Base-by-base conservation (phyloP, 2,113 vertebrate genomes). In the Coreoperca whiteheadi region DNA sequence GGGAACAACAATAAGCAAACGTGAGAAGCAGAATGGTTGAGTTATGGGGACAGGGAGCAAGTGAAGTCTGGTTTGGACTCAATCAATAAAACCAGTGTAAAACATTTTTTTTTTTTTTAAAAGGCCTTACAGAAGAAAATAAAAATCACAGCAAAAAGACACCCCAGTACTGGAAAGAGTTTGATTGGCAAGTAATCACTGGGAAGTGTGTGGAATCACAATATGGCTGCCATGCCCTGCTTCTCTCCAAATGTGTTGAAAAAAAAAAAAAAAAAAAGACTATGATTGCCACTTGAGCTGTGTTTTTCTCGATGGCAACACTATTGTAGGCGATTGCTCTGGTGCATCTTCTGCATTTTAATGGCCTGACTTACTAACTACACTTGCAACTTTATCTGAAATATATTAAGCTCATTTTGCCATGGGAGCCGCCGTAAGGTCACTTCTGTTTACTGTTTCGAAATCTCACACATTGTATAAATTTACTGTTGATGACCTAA, bases 241-340 rank as follows among this genome's bases (percentile, higher is more conserved):
- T 69, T 68, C 56, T 57, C 60, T 37, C 3, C n/a, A 51, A 72
- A 88, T 32, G 66, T 61, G 46, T 82, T 66, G 50, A 53, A 28
- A 77, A 60, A 74, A 23, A 67, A 60, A 74, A 23, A 67, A 43
- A 28, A 15, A 39, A 48, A 41, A 51, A 37, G 46, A 34, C 69
- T 8, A 34, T 67, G 63, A 83, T 87, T 73, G 64, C 85, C 54
- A 50, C 84, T 80, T 50, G 67, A 86, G 83, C 34, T 54, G 50
- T 61, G 66, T 50, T 81, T 82, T 54, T 74, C 78, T 53, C 39
- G 73, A 83, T 71, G 57, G 48, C 39, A 51, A n/a, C 63, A 18
- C 56, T 68, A 30, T 70, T 67, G 66, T 4, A 23, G 18, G 20
- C 74, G 68, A 86, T 70, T 66, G 67, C 4, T 23, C 2, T 18